Base-by-base conservation (phyloP, 2,797 vertebrate species). In the Sebastes oblongus region DNA sequence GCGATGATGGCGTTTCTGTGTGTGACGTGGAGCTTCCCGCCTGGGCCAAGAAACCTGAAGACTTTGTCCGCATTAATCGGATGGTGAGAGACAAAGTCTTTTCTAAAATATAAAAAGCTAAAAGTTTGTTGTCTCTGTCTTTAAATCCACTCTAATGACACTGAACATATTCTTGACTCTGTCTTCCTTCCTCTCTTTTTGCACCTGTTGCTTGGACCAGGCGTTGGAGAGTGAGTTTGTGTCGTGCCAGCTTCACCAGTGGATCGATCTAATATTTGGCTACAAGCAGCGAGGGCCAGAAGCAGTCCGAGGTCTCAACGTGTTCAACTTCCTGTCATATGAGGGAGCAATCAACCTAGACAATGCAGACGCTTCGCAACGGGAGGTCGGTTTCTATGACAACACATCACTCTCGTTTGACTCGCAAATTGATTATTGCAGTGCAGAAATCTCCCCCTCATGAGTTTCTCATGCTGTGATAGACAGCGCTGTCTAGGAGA, bases 221-320 rank as follows among this genome's bases (percentile, higher is more conserved):
- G 98, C 98, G 1, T 86, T 99, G 91, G 98, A 99, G 95, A 99
- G 98, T 0, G 98, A 99, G 90, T 99, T 99, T 89, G 98, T 99
- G 56, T 99, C 98, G 8, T 96, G 95, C 56, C 96, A 96, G 91
- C 93, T 96, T 22, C 98, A 99, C 94, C 98, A 99, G 90, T 99
- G 98, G 98, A 99, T 99, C 59, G 98, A 99, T 89, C 96, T 99
- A 82, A 97, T 99, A 93, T 99, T 99, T 86, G 98, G 98, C 89
- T 99, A 99, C 93, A 99, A 99, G 92, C 98, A 99, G 92, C 94
- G 97, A 81, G 98, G 98, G 20, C 98, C 98, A 0, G 98, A 99
- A 91, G 98, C 98, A 0, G 96, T 98, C 11, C 96, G 98, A 22
- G 96, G 96, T 1, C 97, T 99, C 81, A 99, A 99, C 0, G 97